Conservation (phyloP, 2,888 invertebrate genomes). For the Tipula helvola region DNA sequence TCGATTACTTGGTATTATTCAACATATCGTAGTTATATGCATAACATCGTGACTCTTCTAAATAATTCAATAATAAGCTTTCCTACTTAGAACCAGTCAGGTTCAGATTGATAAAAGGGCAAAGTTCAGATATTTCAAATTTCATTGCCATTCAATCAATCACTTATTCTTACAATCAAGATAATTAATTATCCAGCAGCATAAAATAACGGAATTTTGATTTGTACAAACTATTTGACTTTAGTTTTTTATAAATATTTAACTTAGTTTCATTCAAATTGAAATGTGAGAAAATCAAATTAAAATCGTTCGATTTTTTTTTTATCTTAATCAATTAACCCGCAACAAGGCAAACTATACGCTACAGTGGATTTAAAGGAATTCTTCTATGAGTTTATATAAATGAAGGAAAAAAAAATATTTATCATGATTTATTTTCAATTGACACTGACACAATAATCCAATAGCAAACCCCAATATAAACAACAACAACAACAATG, state of each 20-base stretch:
- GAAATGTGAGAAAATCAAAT: neutral
- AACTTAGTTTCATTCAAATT: neutral
- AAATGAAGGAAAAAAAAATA: neutral
- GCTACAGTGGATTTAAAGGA: neutral
- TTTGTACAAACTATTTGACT: neutral
- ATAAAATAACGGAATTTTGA: too few species aligned
- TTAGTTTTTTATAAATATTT: neutral
- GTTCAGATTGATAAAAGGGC: too few species aligned
- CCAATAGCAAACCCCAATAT: neutral
- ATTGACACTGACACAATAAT: neutral
- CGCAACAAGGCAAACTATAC: neutral
- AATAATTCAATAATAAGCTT: too few species aligned
- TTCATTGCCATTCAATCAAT: too few species aligned
- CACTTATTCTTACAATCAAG: too few species aligned
- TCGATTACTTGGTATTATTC: too few species aligned
- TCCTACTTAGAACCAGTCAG: too few species aligned
- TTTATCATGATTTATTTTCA: neutral
- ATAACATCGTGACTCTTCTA: too few species aligned
- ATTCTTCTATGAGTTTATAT: neutral
- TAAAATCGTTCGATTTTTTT: neutral
- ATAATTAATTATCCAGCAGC: too few species aligned
- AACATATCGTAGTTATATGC: too few species aligned
- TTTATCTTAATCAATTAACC: neutral
- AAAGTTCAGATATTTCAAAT: too few species aligned
- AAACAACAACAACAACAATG: neutral